Base-by-base conservation (phyloP, 2,888 invertebrate species). In the Ennomos quercinarius region DNA sequence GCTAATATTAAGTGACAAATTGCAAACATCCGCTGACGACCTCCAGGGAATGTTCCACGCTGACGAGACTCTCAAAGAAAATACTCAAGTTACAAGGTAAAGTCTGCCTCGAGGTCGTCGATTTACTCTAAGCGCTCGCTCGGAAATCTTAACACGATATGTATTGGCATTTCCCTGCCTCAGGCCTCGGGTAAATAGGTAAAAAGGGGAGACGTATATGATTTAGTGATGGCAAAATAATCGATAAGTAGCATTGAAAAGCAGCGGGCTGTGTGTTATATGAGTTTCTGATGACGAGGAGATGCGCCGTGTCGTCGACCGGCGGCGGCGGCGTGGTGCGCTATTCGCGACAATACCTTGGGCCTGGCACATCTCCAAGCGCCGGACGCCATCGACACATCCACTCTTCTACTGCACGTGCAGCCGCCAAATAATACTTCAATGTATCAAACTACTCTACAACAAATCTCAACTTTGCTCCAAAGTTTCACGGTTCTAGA, bases 311-410 rank as follows among this genome's bases (percentile, higher is more conserved):
- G 83, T 82, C 80, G 81, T 72, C 85, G 81, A 84, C 84, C 83
- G 80, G 70, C 84, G 79, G 81, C 82, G n/a, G n/a, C 81, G 36
- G 27, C 17, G 66, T 71, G 76, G 77, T 73, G 78, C 72, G 78
- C 71, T 73, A 78, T 78, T 80, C 79, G 76, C 82, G 78, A 81
- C 80, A 76, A 73, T 74, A 73, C 67, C 67, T 73, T 80, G 45
- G 38, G 12, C 61, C 83, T 89, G 90, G 89, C 89, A 80, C 17
- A 52, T 55, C 71, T 86, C 89, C 89, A 89, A 84, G 79, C 83
- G 81, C 83, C 81, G 76, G 75, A 76, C 71, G 76, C 68, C 78
- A 74, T 76, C 74, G 70, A 76, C 76, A 74, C 74, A 71, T 75
- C 69, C 78, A 78, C 52, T 54, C 56, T 46, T 17, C 51, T 41